Evolutionary conservation across 2,113 vertebrate genomes (phyloP), one percentile per base, ranked within the genome.

Genomic region (Bubo bubo): DNA sequence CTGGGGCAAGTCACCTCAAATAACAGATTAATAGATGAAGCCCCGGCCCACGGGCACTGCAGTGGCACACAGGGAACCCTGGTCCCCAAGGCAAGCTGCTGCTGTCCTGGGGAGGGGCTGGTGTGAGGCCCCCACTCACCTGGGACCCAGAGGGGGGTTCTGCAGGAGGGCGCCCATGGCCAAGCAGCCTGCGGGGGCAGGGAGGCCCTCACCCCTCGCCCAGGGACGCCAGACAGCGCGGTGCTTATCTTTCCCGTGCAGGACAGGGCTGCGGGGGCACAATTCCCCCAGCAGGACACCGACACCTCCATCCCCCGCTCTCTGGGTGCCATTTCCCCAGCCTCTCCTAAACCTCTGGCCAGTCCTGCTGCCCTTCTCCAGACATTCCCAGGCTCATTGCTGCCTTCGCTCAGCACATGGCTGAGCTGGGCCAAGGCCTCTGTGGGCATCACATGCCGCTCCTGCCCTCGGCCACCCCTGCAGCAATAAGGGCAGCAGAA

Each of bases 101-200:
- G 21, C 47, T 19, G 18, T 5, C 30, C 67, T 8, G 24, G 9
- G 22, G 5, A 26, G 3, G 13, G 47, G 43, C 35, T 28, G 18
- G 5, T 1, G 2, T 39, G 39, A 62, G 45, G 15, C n/a, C n/a
- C 63, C 14, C 1, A 0, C 49, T n/a, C 8, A 0, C 4, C 8
- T 2, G 14, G 35, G 55, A 16, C 15, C 24, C 5, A 5, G 12
- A 1, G 17, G 30, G 56, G 27, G 12, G 2, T 21, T 21, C 22
- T 27, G 45, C 55, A 17, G 68, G 32, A 17, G 35, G 47, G 2
- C 13, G 41, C 7, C 23, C 28, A 19, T 1, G 21, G 47, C 35
- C 30, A 8, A 13, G 58, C 15, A 22, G 59, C 58, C 47, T 22
- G 56, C 3, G 3, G 39, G 18, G 55, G n/a, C 71, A 30, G 39